phyloP scores from a whole-genome alignment of 2,113 vertebrate genomes.

The Ascaphus truei region DNA sequence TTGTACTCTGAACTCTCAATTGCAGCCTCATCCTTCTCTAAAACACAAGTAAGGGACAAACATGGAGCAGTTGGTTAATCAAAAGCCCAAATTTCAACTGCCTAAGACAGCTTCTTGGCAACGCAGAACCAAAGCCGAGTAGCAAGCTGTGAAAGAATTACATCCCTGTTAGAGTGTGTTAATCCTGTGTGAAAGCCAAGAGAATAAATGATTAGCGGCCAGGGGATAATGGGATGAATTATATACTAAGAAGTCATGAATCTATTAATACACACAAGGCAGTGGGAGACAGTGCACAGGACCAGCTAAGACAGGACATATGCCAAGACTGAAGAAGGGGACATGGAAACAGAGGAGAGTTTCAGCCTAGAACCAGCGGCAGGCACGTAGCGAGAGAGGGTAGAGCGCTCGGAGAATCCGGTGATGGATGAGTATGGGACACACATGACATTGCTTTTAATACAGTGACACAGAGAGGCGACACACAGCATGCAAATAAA shows the following conservation, averaged over 20 bases:
- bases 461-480: conserved; percentile 43
- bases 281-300: background rate
- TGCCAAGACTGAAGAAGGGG: background rate
- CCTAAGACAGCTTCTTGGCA: conserved; percentile 76
- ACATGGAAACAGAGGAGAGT: background rate
- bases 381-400: conserved; percentile 41
- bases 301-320: background rate
- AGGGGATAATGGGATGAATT: conserved; percentile 28
- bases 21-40: conserved; percentile 99
- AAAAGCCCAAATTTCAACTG: conserved; percentile 86
- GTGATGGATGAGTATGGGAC: conserved; percentile 61
- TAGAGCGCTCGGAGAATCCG: conserved; percentile 46
- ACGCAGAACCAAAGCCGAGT: conserved; percentile 77
- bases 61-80: conserved; percentile 98
- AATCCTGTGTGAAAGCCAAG: conserved; percentile 70
- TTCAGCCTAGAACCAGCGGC: conserved; percentile 24
- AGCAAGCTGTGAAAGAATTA: conserved; percentile 73
- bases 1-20: conserved; percentile 99
- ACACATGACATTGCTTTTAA: conserved; percentile 36
- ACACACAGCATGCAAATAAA: conserved; percentile 61
- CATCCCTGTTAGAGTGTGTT: conserved; percentile 75
- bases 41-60: conserved; percentile 99
- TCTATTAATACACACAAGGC: conserved; percentile 36
- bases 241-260: conserved; percentile 39
- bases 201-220: conserved; percentile 53